Evolutionary conservation across 2,113 vertebrate genomes (phyloP).

Genomic region (Gila orcuttii): DNA sequence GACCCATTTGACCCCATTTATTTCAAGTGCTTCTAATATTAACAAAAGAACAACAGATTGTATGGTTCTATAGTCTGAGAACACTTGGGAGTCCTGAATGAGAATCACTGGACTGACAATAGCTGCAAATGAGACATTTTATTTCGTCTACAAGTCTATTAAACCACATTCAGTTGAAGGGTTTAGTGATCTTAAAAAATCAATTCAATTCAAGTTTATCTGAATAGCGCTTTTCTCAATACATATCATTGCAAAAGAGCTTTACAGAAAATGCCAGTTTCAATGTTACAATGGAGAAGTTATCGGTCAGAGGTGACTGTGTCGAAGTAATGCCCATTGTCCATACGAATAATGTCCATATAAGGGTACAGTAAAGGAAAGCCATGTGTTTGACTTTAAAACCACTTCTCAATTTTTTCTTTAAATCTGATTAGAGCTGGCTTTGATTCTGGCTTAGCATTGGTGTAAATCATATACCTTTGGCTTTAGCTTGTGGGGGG

Average conservation of each 20-base stretch:
- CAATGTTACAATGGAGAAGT: neutral
- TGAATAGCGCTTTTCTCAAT: neutral
- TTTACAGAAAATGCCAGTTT: neutral
- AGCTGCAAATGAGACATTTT: neutral
- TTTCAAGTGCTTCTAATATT: neutral
- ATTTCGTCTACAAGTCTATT: neutral
- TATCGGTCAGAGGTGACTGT: neutral
- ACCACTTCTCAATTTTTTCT: neutral
- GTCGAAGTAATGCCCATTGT: no score
- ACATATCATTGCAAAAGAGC: neutral
- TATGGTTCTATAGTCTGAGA: neutral
- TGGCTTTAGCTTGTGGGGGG: neutral
- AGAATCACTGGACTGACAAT: neutral
- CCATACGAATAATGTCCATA: no score
- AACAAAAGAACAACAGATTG: neutral
- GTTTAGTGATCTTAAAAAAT: neutral
- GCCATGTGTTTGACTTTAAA: no score
- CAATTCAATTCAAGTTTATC: neutral
- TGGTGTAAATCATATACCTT: neutral
- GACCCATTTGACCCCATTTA: neutral
- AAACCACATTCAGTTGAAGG: neutral
- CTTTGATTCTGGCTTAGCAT: constrained; percentile 3
- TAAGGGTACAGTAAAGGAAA: no score
- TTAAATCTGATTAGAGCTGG: neutral
- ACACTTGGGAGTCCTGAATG: neutral